Evolutionary conservation across 2,797 vertebrate genomes (phyloP).

Genomic region (Merluccius polli): DNA sequence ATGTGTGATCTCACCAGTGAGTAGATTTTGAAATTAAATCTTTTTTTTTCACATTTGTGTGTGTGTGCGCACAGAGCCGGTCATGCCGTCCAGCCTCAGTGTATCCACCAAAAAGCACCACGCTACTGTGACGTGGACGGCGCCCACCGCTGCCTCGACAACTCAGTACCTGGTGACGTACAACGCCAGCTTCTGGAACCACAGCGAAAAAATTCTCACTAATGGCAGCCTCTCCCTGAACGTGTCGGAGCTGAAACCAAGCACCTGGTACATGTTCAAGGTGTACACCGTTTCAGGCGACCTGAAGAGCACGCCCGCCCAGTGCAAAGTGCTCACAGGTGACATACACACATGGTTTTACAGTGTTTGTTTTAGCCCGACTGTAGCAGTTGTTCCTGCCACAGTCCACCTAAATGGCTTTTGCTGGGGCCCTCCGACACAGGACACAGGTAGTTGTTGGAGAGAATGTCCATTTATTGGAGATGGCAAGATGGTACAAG

Average conservation of each 20-base stretch:
- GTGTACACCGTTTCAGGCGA: not conserved
- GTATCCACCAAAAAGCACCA: not conserved
- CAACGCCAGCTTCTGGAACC: not conserved
- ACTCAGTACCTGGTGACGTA: not conserved
- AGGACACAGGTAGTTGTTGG: no score
- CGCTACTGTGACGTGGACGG: not conserved
- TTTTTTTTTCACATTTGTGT: no score
- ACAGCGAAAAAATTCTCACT: accelerated
- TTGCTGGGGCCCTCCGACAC: no score
- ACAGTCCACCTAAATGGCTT: no score
- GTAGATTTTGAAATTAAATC: not conserved
- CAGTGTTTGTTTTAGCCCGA: not conserved
- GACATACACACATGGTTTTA: not conserved
- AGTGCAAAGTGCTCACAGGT: not conserved
- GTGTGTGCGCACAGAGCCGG: not conserved
- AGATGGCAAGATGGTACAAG: no score
- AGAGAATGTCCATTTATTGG: no score
- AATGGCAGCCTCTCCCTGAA: not conserved
- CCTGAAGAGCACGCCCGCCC: not conserved
- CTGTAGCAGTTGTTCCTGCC: no score
- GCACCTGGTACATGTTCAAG: not conserved
- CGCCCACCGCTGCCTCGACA: not conserved
- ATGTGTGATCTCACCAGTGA: not conserved
- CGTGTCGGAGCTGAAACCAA: not conserved
- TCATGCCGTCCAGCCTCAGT: not conserved